A percentile compares a stretch with the other conserved stretches of the same genome.
These are phyloP conservation scores for Hirtodrosophila confusa DNA, from an alignment of 2,888 invertebrate genomes.

Conservation along the genomic window DNA sequence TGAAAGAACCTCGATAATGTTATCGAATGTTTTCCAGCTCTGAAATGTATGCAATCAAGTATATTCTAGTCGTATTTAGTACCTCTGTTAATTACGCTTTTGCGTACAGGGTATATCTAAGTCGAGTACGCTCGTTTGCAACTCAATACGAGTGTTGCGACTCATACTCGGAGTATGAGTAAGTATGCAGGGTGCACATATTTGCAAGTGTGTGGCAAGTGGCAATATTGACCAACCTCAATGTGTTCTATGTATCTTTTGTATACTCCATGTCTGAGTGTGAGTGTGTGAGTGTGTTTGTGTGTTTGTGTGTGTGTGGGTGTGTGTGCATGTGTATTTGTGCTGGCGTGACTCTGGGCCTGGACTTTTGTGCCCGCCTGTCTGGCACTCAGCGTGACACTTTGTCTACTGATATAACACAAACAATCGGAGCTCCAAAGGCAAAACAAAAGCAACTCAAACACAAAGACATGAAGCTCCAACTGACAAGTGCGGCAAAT, in stretches of 20 bases:
- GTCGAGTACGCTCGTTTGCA: too few species aligned
- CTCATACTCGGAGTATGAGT: constrained; percentile 5
- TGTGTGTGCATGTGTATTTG: constrained; percentile 6
- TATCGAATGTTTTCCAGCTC: too few species aligned
- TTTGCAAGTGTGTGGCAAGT: constrained; percentile 40
- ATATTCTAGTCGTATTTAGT: too few species aligned
- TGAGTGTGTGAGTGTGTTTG: neutral
- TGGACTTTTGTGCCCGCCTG: constrained; percentile 30
- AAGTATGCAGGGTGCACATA: constrained; percentile 30
- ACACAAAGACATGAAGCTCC: constrained; percentile 46
- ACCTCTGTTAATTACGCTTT: too few species aligned
- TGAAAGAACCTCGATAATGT: too few species aligned
- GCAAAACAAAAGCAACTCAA: constrained; percentile 48
- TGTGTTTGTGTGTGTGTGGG: constrained; percentile 5
- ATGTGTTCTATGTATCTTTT: constrained; percentile 4
- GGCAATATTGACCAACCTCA: constrained; percentile 59
- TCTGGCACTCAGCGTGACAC: constrained; percentile 67
- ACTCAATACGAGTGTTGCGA: neutral
- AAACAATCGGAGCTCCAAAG: constrained; percentile 41
- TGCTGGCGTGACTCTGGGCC: constrained; percentile 34
- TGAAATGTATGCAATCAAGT: too few species aligned
- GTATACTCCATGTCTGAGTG: neutral
- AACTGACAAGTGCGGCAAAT: constrained; percentile 58
- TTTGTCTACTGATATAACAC: constrained; percentile 74
- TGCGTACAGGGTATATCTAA: too few species aligned